Evolutionary conservation across 2,888 invertebrate species (phyloP), one percentile per base, ranked within the genome.

Genomic region (Agrochola circellaris): DNA sequence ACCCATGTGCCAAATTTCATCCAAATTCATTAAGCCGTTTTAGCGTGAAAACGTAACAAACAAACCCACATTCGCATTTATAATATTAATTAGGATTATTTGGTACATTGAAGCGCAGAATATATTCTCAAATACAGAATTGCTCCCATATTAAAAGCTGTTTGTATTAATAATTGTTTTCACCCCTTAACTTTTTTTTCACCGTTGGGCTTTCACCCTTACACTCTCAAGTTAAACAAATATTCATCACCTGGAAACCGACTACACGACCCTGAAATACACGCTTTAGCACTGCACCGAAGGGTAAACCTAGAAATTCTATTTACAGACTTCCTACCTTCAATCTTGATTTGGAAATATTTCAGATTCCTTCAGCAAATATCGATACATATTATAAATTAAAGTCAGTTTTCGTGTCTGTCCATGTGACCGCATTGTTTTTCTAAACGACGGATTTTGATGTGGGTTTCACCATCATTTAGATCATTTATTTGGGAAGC

Each of bases 301-400:
- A 56, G 17, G 13, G 13, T n/a, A 13, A 20, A 17, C 1, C 30
- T 56, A 56, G 23, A 56, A 58, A 34, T 72, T 72, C 20, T 45
- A 73, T 45, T 42, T 30, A 26, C 17, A 42, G 42, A 23, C 7
- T 54, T 65, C 9, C 9, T 38, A 45, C 34, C 17, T 45, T 38
- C 15, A 64, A 60, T 65, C 26, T 45, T 54, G 54, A 75, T 58
- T 34, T 64, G 30, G 20, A 56, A 70, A 67, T 23, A 54, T 66
- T 30, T 38, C 30, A 51, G 15, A 71, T 61, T 56, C 23, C 20
- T 1, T 34, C 54, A 67, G n/a, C 20, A 26, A 66, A 45, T 77
- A 72, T 45, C 7, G 7, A 20, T 20, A 20, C 26, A 5, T 30
- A 66, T 23, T 26, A 26, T 26, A 42, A 17, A 20, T 65, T 26